These are phyloP conservation scores for Araneus ventricosus DNA, from an alignment of 1,140 invertebrate genomes.

Conservation along the genomic window DNA sequence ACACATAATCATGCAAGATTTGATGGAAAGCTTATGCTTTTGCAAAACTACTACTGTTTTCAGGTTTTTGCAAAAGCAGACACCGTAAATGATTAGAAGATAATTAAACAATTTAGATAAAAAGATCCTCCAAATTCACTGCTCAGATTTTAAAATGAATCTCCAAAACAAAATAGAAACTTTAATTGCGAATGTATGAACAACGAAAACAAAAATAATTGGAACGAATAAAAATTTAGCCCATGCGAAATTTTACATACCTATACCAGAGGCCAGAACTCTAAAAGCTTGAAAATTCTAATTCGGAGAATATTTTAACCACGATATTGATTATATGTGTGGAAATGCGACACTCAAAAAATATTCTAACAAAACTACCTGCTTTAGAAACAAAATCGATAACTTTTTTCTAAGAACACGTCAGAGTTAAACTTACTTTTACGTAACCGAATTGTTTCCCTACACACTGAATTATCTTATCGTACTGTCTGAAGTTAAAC, in stretches of 20 bases:
- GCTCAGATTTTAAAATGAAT: neutral
- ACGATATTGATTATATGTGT: neutral
- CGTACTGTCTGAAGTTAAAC: neutral
- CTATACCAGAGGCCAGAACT: neutral
- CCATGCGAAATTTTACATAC: neutral
- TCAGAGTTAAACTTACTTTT: neutral
- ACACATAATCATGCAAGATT: too few species aligned
- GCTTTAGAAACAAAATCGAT: constrained; percentile 4
- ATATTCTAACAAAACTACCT: neutral
- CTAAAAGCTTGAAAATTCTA: neutral
- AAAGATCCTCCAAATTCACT: neutral
- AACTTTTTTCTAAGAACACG: neutral
- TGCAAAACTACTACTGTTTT: too few species aligned
- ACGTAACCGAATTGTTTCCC: neutral
- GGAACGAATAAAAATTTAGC: neutral
- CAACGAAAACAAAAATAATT: neutral
- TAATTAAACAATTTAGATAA: neutral
- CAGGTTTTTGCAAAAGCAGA: too few species aligned
- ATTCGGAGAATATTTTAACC: neutral
- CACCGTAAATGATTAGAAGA: too few species aligned
- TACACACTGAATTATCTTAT: neutral
- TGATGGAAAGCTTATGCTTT: too few species aligned
- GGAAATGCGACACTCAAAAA: neutral
- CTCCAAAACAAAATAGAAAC: neutral
- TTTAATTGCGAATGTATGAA: neutral